A percentile compares a stretch with the other conserved stretches of the same genome.
phyloP scores from a whole-genome alignment of 2,888 invertebrate genomes.

The Ormyrus thymus region DNA sequence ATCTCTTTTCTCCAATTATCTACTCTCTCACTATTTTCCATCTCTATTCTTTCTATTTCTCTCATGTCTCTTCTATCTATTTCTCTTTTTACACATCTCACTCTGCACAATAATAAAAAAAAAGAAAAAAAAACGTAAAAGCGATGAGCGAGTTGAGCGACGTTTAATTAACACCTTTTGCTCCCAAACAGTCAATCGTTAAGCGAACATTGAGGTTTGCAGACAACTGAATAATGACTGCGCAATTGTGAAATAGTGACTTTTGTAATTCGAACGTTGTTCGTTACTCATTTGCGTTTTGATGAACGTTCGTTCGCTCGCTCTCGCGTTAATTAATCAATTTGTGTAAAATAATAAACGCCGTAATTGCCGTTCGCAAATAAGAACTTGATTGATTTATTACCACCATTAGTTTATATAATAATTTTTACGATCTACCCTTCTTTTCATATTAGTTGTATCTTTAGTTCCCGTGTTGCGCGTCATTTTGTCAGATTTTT shows the following conservation, averaged over 20 bases:
- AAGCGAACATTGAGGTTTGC: slow-evolving; percentile 18
- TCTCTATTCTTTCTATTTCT: slow-evolving; percentile 70
- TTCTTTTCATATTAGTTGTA: slow-evolving; percentile 22
- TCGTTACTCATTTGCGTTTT: not conserved
- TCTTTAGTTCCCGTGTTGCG: slow-evolving; percentile 32
- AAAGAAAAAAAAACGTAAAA: slow-evolving; percentile 45
- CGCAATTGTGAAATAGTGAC: not conserved
- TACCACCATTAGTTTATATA: slow-evolving; percentile 26
- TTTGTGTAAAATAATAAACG: slow-evolving; percentile 45
- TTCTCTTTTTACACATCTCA: slow-evolving; percentile 65
- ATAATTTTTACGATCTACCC: slow-evolving; percentile 16
- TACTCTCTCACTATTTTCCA: slow-evolving; percentile 68
- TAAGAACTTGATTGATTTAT: slow-evolving; percentile 28
- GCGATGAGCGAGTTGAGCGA: slow-evolving; percentile 51
- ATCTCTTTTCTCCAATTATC: slow-evolving; percentile 24
- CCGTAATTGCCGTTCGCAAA: slow-evolving; percentile 30
- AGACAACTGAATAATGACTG: not conserved
- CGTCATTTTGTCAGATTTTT: slow-evolving; percentile 11
- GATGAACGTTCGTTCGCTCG: slow-evolving; percentile 49
- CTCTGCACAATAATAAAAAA: slow-evolving; percentile 52
- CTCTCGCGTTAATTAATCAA: slow-evolving; percentile 47
- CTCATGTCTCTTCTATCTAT: slow-evolving; percentile 67
- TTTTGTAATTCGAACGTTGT: not conserved
- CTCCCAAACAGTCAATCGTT: slow-evolving; percentile 18
- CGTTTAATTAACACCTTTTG: slow-evolving; percentile 41